These are phyloP conservation scores for Numenius phaeopus DNA, from an alignment of 2,797 vertebrate species.

Conservation along the genomic window DNA sequence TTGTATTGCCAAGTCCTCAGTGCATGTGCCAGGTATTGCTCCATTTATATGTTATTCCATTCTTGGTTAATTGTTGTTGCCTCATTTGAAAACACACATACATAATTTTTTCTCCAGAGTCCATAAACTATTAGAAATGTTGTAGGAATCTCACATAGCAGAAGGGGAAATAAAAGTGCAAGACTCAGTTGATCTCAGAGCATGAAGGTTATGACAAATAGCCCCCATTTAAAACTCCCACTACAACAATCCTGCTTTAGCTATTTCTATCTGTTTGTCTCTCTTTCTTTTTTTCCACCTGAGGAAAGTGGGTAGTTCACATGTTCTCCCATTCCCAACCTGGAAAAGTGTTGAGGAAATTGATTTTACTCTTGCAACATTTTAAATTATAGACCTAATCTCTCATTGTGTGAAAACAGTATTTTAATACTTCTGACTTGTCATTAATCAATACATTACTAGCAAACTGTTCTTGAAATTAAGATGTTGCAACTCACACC, in stretches of 20 bases:
- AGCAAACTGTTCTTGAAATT: neutral
- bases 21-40: neutral
- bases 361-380: neutral
- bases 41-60: neutral
- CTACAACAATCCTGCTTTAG: neutral
- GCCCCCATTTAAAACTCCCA: neutral
- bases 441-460: neutral
- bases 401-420: neutral
- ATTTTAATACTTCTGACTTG: neutral
- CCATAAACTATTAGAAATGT: neutral
- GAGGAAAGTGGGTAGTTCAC: neutral
- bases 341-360: neutral
- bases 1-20: neutral
- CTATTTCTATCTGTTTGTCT: neutral
- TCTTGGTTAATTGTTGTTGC: neutral
- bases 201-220: neutral
- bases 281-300: neutral
- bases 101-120: fast-evolving
- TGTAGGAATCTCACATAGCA: neutral
- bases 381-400: neutral
- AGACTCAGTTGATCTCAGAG: neutral
- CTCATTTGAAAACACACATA: neutral
- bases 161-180: neutral
- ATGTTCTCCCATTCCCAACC: neutral
- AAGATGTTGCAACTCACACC: neutral